Conservation (phyloP, 2,797 vertebrate genomes). For the Gymnopithys bicolor region DNA sequence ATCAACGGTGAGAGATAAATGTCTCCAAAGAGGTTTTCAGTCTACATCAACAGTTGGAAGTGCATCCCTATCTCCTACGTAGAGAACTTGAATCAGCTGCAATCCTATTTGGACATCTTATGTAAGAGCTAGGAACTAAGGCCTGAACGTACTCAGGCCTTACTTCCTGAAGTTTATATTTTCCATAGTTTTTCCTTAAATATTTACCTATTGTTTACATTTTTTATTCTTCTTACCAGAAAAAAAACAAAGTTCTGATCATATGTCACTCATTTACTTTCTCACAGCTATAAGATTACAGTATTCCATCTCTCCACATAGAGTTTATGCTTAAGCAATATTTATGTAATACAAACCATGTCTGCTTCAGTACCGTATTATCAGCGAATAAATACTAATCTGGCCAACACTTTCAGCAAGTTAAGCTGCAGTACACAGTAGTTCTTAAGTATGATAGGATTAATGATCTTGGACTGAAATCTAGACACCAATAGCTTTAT, state of each 20-base stretch:
- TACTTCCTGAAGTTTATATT: not conserved
- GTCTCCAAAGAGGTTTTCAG: not conserved
- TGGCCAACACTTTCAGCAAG: not conserved
- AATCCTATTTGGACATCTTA: not conserved
- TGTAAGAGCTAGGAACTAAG: not conserved
- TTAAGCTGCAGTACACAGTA: not conserved
- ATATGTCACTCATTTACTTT: not conserved
- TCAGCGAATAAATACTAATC: constrained; percentile 4
- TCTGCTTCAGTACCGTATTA: not conserved
- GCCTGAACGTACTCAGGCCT: not conserved
- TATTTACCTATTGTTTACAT: not conserved
- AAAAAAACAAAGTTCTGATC: not conserved
- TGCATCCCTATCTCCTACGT: not conserved
- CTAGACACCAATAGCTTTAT: not conserved
- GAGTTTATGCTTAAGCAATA: not conserved
- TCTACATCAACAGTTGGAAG: not conserved
- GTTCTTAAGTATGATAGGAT: not conserved
- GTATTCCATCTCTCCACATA: not conserved
- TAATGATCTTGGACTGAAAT: constrained; percentile 7
- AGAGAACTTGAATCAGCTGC: not conserved
- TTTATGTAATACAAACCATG: not conserved
- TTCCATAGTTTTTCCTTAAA: not conserved
- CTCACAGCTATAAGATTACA: not conserved
- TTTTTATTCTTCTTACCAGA: not conserved
- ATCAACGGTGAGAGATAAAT: not conserved